A percentile compares a stretch with the other conserved stretches of the same genome.
These are phyloP conservation scores for Chionomys nivalis DNA, from an alignment of 2,113 vertebrate genomes.

Conservation along the genomic window DNA sequence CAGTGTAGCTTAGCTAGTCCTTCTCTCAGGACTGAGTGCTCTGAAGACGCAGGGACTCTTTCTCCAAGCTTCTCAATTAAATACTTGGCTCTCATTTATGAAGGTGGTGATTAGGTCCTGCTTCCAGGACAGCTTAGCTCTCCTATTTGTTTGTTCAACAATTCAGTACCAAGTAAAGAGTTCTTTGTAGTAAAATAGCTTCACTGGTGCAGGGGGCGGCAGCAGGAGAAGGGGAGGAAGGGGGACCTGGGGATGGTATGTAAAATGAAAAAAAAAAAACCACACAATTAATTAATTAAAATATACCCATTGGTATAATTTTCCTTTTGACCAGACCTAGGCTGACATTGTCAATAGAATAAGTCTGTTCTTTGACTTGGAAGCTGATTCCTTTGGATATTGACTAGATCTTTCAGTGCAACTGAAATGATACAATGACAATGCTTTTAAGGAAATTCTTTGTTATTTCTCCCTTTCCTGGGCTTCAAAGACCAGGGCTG, in stretches of 20 bases:
- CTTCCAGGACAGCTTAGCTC: not conserved
- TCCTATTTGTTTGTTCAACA: not conserved
- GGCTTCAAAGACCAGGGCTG: not conserved
- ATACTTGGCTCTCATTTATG: not conserved
- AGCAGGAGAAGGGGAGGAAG: too few relatives aligned
- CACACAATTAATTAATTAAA: too few relatives aligned
- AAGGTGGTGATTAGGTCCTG: not conserved
- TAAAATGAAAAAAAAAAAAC: too few relatives aligned
- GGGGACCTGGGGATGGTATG: too few relatives aligned
- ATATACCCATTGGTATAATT: not conserved
- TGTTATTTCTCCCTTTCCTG: not conserved
- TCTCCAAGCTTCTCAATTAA: not conserved
- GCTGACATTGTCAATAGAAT: not conserved
- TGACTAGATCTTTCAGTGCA: not conserved
- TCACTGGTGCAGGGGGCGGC: not conserved
- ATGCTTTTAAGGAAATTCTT: not conserved
- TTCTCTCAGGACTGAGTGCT: not conserved
- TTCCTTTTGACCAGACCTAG: constrained; percentile 4
- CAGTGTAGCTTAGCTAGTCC: not conserved
- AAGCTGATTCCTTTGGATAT: not conserved
- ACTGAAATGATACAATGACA: not conserved
- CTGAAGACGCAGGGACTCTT: not conserved
- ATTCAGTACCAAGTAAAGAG: not conserved
- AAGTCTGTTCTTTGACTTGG: not conserved
- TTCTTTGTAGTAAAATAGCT: constrained; percentile 23